A percentile compares a stretch with the other conserved stretches of the same genome.
These are phyloP conservation scores for Scotopteryx bipunctaria DNA, from an alignment of 2,888 invertebrate species.

Conservation along the genomic window DNA sequence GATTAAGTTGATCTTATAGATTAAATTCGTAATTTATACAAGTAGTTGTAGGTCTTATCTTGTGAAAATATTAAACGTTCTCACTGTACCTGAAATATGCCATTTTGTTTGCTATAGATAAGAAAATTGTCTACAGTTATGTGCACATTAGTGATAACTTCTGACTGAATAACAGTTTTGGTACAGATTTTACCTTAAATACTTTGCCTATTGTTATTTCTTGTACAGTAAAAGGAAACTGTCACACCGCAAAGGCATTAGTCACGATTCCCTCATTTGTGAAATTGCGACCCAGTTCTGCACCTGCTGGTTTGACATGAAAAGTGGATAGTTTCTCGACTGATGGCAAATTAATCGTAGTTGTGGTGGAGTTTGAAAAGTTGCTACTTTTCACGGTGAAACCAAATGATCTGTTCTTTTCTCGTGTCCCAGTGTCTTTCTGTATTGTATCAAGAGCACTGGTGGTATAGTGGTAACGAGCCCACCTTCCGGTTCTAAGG, in stretches of 20 bases:
- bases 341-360: constrained; percentile 25
- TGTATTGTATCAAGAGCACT: too few species aligned
- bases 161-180: neutral
- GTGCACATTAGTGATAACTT: too few species aligned
- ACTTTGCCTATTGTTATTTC: neutral
- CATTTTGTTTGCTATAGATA: too few species aligned
- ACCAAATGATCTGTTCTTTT: neutral
- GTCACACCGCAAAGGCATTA: constrained; percentile 30
- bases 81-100: too few species aligned
- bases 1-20: too few species aligned
- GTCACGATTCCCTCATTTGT: constrained; percentile 46
- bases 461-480: too few species aligned
- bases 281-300: constrained; percentile 46
- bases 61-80: too few species aligned
- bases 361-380: constrained; percentile 17
- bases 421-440: too few species aligned
- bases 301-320: constrained; percentile 27
- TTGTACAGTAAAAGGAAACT: constrained; percentile 16
- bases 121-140: too few species aligned
- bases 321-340: constrained; percentile 26
- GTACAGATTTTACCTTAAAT: neutral
- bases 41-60: too few species aligned
- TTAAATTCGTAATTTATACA: too few species aligned
- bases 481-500: too few species aligned
- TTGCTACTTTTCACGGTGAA: constrained; percentile 5